Base-by-base conservation (phyloP, 2,797 vertebrate genomes). In the Trachurus trachurus region DNA sequence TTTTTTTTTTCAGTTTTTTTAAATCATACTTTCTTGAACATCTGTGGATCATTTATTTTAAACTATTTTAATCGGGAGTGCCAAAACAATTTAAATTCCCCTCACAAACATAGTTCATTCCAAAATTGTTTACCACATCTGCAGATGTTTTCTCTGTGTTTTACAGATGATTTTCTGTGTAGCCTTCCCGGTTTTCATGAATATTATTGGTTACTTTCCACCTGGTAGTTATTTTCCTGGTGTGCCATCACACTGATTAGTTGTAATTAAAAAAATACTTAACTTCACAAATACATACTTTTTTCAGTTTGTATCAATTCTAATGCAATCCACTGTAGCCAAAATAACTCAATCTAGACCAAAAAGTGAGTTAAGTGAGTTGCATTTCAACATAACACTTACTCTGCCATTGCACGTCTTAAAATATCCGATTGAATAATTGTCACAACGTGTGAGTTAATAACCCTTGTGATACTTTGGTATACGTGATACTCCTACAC, bases 391-490 rank as follows among this genome's bases (percentile, higher is more conserved):
- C 61, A 19, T n/a, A 57, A 52, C 1, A 13, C 39, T 40, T n/a
- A n/a, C 31, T 8, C 63, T 61, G 39, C 19, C 26, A 8, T 17
- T 52, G n/a, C 12, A 49, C 65, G 52, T 60, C 17, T 57, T 42
- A n/a, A 66, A 74, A 66, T 29, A 52, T n/a, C 37, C 29, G 42
- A 42, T 9, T 65, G 31, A 45, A 59, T 74, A 73, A 78, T 73
- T 73, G 29, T 37, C 66, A 74, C 26, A 58, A 50, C 2, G 0
- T 68, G 57, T 40, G 26, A 74, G 61, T 66, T 78, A 76, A 80
- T 47, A 76, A 17, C 47, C 70, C 52, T 58, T 74, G 70, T 61
- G 68, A 79, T 79, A 79, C 45, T 64, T 10, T 57, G 31, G 54
- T 49, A 40, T 40, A 65, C 60, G 52, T n/a, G 15, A 69, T 76